Evolutionary conservation across 2,113 vertebrate species (phyloP), one percentile per base, ranked within the genome.

Genomic region (Phalacrocorax pelagicus): DNA sequence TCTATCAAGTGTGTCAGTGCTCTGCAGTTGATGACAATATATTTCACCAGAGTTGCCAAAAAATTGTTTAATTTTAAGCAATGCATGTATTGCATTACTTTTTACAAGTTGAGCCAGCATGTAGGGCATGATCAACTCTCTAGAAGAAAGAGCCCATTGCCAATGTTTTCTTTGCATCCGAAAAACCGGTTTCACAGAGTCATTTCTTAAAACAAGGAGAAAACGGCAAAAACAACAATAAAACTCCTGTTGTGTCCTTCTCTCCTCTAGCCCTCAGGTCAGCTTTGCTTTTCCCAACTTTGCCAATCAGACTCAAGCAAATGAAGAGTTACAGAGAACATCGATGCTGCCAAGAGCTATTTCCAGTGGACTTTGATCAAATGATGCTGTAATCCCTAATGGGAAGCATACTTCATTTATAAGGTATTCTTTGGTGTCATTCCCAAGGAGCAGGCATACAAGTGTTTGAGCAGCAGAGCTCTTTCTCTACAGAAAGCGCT

Each of bases 281-380:
- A 38, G 55, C 40, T 40, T 16, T 23, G 16, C 90, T 79, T 92
- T 91, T 87, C 84, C 87, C 89, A 65, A 27, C 49, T 70, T 90
- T 82, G 38, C 93, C 96, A 69, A 78, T 96, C 91, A 90, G 34
- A 61, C 88, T 75, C 40, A 26, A 92, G 77, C 1, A 1, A 92
- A 69, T 88, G 95, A 98, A 96, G 97, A 97, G 97, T 97, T 97
- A 96, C 96, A 97, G 97, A 93, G 94, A 97, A 93, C 5, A 27
- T 62, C 91, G 19, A 65, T 42, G 65, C 86, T 98, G 98, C 98
- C 98, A 98, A 96, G 90, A 98, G 97, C 96, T 97, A 97, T 98
- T 98, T 98, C 97, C 98, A 98, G 97, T 97, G 97, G 97, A 97
- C 98, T 98, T 98, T 98, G 98, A 98, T 98, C 98, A 98, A 98